Conservation (phyloP, 2,888 invertebrate species). For the Aromia moschata region DNA sequence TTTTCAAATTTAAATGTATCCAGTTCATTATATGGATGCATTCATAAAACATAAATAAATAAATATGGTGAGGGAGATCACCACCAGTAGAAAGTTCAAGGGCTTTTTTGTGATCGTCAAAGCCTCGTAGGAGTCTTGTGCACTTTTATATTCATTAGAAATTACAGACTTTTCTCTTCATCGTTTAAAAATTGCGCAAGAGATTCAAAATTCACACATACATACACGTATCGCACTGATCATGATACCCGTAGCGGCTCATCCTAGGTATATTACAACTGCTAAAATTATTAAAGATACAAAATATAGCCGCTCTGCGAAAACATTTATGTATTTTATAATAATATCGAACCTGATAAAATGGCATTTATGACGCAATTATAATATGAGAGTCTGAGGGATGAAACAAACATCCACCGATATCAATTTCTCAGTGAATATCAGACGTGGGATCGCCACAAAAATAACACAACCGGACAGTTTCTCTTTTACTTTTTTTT, state of each 20-base stretch:
- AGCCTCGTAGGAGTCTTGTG: too few species aligned
- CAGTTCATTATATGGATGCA: too few species aligned
- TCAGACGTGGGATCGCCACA: slow-evolving; percentile 17
- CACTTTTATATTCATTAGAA: too few species aligned
- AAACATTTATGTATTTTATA: slow-evolving; percentile 9
- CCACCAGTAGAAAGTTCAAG: too few species aligned
- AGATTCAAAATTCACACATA: slow-evolving; percentile 31
- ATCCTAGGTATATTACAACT: slow-evolving; percentile 37
- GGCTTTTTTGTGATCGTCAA: too few species aligned
- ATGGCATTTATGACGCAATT: slow-evolving; percentile 19
- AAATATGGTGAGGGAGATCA: too few species aligned
- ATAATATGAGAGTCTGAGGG: slow-evolving; percentile 14
- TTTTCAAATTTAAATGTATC: too few species aligned
- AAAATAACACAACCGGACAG: slow-evolving; percentile 26
- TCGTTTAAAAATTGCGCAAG: slow-evolving; percentile 28
- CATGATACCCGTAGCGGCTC: slow-evolving; percentile 30
- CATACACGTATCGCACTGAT: slow-evolving; percentile 33
- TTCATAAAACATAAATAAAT: too few species aligned
- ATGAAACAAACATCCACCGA: slow-evolving; percentile 20
- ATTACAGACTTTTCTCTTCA: too few species aligned
- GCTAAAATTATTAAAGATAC: slow-evolving; percentile 39
- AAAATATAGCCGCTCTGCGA: slow-evolving; percentile 51
- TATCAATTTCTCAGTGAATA: slow-evolving; percentile 19
- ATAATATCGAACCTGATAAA: slow-evolving; percentile 18
- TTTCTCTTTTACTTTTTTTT: slow-evolving; percentile 23